Base-by-base conservation (phyloP, 2,888 invertebrate genomes). In the Hyles lineata region DNA sequence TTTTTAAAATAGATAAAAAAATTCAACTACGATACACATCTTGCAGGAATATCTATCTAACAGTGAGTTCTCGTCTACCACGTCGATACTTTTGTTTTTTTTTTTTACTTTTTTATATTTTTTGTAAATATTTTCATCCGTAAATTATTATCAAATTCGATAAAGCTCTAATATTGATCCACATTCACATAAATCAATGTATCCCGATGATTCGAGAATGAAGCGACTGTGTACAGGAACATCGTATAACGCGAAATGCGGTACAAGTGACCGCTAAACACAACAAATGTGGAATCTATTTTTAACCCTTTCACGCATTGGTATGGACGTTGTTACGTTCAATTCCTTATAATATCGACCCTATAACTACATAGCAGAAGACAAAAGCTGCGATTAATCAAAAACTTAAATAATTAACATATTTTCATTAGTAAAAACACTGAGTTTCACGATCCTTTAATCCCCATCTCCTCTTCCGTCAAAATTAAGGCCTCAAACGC, bases 101-200 rank as follows among this genome's bases (percentile, higher is more conserved):
- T 69, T 78, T 78, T 29, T 29, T 29, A 29, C 29, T 29, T 80
- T 80, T 79, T 78, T 78, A 71, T 78, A 79, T 78, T 81, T 86
- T 85, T 87, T 87, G 86, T 89, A 91, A 91, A 92, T 92, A 92
- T 92, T 92, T 90, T 87, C 86, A 86, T 90, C 87, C 90, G 85
- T 94, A 93, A 93, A 93, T 94, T 94, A 94, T 94, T 94, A 94
- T 94, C 94, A 94, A 94, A 94, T 93, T 93, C 90, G 92, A 94
- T 94, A 94, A 94, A 94, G 94, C 94, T 94, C 93, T 93, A 94
- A 90, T 85, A 92, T 94, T 94, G 94, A 89, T 94, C 94, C 93
- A 92, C 93, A 90, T 94, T 92, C 91, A 89, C 85, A 88, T 91
- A 91, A 91, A 90, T 85, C 78, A 87, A 86, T 83, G 83, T 85